Conservation (phyloP, 92 coral and sea anemone genomes). For the Scolanthus callimorphus region DNA sequence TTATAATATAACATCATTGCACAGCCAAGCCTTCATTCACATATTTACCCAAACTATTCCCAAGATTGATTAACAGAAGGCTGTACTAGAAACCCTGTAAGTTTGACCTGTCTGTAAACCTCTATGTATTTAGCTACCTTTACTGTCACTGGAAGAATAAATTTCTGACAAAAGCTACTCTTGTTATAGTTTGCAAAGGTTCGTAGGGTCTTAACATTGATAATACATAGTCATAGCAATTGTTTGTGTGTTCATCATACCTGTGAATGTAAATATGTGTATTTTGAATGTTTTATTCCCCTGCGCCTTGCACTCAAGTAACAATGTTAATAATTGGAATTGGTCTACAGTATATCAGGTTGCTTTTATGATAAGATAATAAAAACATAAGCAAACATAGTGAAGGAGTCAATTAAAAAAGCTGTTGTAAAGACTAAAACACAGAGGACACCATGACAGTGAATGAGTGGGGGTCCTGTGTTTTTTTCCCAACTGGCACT, state of each 20-base stretch:
- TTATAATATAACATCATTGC: too few species aligned
- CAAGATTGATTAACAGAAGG: too few species aligned
- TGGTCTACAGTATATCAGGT: background rate
- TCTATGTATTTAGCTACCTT: slow-evolving; percentile 73
- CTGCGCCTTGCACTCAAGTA: background rate
- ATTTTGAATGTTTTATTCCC: too few species aligned
- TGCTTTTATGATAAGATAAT: too few species aligned
- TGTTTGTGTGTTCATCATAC: slow-evolving; percentile 42
- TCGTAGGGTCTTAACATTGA: slow-evolving; percentile 33
- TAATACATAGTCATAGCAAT: slow-evolving; percentile 71
- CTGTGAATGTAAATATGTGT: slow-evolving; percentile 25
- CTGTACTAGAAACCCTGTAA: slow-evolving; percentile 18
- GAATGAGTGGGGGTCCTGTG: too few species aligned
- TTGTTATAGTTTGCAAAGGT: slow-evolving; percentile 2
- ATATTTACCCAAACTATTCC: too few species aligned
- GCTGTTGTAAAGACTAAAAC: too few species aligned
- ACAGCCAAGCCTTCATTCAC: too few species aligned
- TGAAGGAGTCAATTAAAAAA: too few species aligned
- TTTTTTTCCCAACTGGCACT: too few species aligned
- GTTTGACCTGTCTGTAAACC: slow-evolving; percentile 46
- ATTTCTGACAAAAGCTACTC: slow-evolving; percentile 46
- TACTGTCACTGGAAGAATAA: slow-evolving; percentile 57
- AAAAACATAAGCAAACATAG: too few species aligned
- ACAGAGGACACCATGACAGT: too few species aligned
- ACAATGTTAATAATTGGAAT: background rate